Evolutionary conservation across 2,888 invertebrate genomes (phyloP).

Genomic region (Cheilosia soror): DNA sequence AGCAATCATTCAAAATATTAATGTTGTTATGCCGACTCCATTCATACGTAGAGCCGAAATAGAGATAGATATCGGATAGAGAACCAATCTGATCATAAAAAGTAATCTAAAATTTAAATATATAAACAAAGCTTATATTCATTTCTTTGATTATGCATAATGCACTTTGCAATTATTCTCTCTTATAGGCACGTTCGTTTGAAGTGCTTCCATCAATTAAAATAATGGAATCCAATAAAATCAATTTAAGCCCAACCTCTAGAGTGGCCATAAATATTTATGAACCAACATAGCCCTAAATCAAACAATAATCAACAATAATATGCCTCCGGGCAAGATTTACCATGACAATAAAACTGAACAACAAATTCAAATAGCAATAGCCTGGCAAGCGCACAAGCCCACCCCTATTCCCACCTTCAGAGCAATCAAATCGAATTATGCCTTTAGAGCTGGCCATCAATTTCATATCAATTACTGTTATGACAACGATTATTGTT

Average conservation of each 20-base stretch:
- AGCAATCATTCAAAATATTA: no score
- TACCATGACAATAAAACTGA: conserved; percentile 25
- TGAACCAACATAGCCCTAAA: conserved; percentile 25
- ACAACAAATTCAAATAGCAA: conserved; percentile 23
- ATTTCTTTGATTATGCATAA: no score
- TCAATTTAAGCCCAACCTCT: conserved; percentile 22
- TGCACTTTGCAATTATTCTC: no score
- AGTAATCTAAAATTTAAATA: no score
- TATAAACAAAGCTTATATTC: no score
- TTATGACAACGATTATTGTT: conserved; percentile 48
- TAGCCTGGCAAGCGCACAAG: not conserved
- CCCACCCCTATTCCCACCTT: not conserved
- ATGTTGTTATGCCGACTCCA: no score
- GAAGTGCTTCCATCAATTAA: conserved; percentile 11
- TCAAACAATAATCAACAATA: conserved; percentile 30
- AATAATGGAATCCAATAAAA: conserved; percentile 43
- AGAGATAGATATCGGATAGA: no score
- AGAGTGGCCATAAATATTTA: conserved; percentile 49
- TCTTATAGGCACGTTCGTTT: no score
- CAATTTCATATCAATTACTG: conserved; percentile 53
- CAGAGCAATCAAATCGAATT: conserved; percentile 26
- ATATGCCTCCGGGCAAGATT: conserved; percentile 25
- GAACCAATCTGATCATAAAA: no score
- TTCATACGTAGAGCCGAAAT: no score
- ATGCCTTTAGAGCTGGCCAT: conserved; percentile 21